Percentiles rank a stretch among this genome's conserved stretches.
Conservation (phyloP, 2,888 invertebrate genomes). For the Aricia artaxerxes region DNA sequence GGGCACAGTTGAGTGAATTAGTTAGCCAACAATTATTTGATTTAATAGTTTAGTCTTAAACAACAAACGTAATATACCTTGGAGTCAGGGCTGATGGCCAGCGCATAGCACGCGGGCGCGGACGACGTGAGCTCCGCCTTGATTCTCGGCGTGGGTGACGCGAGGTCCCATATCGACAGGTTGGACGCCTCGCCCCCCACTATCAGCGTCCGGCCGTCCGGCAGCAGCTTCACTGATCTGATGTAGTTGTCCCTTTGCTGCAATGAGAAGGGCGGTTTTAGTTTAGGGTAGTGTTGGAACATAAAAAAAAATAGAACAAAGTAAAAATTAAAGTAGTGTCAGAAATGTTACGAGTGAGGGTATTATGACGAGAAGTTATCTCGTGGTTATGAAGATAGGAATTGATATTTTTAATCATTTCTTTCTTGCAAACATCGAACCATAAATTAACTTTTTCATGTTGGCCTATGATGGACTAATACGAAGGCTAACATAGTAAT, state of each 20-base stretch:
- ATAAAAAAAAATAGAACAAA: not conserved
- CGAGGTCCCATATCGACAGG: conserved; percentile 97
- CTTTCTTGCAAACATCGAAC: too few relatives aligned
- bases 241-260: conserved; percentile 97
- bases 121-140: conserved; percentile 96
- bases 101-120: conserved; percentile 98
- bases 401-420: too few relatives aligned
- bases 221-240: conserved; percentile 94
- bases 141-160: conserved; percentile 93
- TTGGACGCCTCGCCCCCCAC: conserved; percentile 98
- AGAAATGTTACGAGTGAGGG: not conserved
- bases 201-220: conserved; percentile 95
- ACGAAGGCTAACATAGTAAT: too few relatives aligned
- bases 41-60: too few relatives aligned
- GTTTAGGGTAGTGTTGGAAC: conserved; percentile 28
- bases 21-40: too few relatives aligned
- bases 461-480: too few relatives aligned
- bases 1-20: too few relatives aligned
- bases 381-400: too few relatives aligned
- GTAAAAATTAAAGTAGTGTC: not conserved
- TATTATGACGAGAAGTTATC: not conserved
- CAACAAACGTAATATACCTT: conserved; percentile 72
- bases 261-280: conserved; percentile 46
- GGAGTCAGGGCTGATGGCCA: conserved; percentile 96
- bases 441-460: too few relatives aligned